Conservation (phyloP, 2,888 invertebrate species). For the Agrochola lychnidis region DNA sequence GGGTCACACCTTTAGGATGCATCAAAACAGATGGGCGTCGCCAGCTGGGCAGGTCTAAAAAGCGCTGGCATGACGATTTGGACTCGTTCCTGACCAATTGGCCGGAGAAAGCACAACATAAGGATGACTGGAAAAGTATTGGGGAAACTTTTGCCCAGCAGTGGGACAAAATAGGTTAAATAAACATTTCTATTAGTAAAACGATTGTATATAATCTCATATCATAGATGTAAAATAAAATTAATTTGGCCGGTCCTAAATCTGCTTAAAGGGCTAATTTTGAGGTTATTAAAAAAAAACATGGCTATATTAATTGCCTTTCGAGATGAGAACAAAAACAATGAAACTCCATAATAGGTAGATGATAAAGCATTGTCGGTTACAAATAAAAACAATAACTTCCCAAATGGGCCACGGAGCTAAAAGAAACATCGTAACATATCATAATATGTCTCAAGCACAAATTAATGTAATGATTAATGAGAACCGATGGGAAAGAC, state of each 20-base stretch:
- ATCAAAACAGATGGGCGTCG: too few relatives aligned
- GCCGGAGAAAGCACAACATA: too few relatives aligned
- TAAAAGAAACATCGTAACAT: slow-evolving; percentile 30
- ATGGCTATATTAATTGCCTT: neutral
- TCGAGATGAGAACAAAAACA: neutral
- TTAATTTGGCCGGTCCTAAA: neutral
- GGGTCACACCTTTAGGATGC: too few relatives aligned
- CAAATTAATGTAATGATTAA: slow-evolving; percentile 57
- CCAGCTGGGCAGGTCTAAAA: too few relatives aligned
- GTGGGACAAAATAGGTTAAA: too few relatives aligned
- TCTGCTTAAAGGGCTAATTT: neutral
- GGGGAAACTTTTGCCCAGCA: too few relatives aligned
- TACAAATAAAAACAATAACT: slow-evolving; percentile 15
- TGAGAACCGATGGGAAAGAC: neutral
- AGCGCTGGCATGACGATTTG: too few relatives aligned
- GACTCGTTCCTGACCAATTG: too few relatives aligned
- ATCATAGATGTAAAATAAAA: too few relatives aligned
- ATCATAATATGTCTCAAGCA: slow-evolving; percentile 31
- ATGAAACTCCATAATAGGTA: neutral
- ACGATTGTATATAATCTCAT: too few relatives aligned
- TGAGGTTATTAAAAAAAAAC: neutral
- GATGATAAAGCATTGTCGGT: neutral
- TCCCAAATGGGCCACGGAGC: slow-evolving; percentile 11
- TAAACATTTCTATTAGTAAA: too few relatives aligned
- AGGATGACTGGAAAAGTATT: too few relatives aligned